phyloP scores from a whole-genome alignment of 2,797 vertebrate genomes.

The Manis crassicaudata region DNA sequence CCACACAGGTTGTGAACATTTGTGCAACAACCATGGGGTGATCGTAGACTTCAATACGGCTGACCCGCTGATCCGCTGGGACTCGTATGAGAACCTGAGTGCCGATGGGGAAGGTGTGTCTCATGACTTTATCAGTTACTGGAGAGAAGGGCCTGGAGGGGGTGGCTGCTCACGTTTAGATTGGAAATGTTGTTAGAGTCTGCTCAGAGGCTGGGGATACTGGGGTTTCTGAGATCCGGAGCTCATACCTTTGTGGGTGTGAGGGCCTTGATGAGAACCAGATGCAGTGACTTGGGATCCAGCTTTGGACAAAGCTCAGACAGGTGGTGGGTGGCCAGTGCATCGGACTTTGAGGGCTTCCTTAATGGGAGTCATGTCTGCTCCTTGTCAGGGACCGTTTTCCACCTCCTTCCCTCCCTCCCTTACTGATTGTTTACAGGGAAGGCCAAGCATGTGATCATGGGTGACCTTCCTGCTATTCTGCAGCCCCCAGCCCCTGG shows the following conservation, averaged over 20 bases:
- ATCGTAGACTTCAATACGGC: slow-evolving; percentile 93
- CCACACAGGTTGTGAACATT: slow-evolving; percentile 89
- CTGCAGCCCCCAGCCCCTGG: too few species aligned
- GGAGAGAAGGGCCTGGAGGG: neutral
- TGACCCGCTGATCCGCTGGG: slow-evolving; percentile 94
- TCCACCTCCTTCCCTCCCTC: too few species aligned
- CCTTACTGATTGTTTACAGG: too few species aligned
- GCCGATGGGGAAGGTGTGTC: slow-evolving; percentile 92
- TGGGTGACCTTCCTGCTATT: too few species aligned
- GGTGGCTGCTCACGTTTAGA: accelerated
- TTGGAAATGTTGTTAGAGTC: too few species aligned
- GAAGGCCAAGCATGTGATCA: too few species aligned
- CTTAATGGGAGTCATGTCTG: too few species aligned
- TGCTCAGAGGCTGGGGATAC: neutral
- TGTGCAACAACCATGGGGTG: slow-evolving; percentile 90
- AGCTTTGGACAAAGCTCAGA: neutral
- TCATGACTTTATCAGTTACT: accelerated
- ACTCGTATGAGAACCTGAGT: slow-evolving; percentile 94
- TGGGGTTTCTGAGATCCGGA: neutral
- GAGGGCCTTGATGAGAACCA: accelerated
- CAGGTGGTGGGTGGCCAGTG: too few species aligned
- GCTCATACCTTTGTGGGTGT: neutral
- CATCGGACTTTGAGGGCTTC: too few species aligned
- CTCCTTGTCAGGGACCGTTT: too few species aligned
- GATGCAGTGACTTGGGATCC: neutral